Conservation (phyloP, 1,140 invertebrate genomes). For the Campoletis sonorensis region DNA sequence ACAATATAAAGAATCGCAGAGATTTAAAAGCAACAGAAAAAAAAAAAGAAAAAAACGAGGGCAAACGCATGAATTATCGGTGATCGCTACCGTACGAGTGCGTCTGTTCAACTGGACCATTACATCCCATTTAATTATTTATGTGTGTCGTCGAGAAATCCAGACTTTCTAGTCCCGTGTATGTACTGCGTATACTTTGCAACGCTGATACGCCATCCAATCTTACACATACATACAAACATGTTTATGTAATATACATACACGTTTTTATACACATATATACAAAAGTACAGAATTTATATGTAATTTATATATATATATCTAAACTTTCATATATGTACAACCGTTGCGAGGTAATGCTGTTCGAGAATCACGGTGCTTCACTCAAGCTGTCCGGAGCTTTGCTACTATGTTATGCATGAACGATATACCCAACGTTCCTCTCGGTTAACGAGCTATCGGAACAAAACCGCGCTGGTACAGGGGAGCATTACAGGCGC, state of each 20-base stretch:
- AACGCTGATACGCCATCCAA: not conserved
- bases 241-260: not conserved
- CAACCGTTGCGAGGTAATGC: slow-evolving; percentile 12
- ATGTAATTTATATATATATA: too few species aligned
- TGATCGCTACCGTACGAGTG: slow-evolving; percentile 52
- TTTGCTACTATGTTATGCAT: slow-evolving; percentile 61
- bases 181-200: not conserved
- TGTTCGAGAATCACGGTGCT: slow-evolving; percentile 41
- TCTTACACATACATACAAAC: not conserved
- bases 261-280: not conserved
- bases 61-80: slow-evolving; percentile 50
- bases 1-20: not conserved
- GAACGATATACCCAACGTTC: slow-evolving; percentile 51
- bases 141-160: slow-evolving; percentile 60
- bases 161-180: slow-evolving; percentile 63
- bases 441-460: slow-evolving; percentile 66
- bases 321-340: slow-evolving; percentile 1
- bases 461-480: slow-evolving; percentile 53
- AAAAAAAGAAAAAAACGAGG: slow-evolving; percentile 16
- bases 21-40: not conserved
- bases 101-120: slow-evolving; percentile 56
- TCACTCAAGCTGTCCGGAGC: slow-evolving; percentile 32
- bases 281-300: too few species aligned
- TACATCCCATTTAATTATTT: slow-evolving; percentile 66
- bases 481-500: slow-evolving; percentile 44